Conservation (phyloP, 2,113 vertebrate genomes). For the Brevimyrus niger region DNA sequence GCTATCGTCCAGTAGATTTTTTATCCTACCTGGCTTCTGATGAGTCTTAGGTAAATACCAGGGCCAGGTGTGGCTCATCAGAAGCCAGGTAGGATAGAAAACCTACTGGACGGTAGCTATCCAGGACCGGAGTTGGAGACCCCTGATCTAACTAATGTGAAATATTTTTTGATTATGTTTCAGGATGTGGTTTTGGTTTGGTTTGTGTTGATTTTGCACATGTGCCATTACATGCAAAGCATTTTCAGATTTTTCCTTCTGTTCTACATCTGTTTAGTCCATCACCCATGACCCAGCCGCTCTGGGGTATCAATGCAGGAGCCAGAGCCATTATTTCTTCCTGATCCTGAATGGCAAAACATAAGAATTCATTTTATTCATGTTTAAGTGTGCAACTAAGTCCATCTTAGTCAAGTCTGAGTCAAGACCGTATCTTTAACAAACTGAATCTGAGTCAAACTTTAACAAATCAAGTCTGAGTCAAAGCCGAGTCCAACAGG, state of each 20-base stretch:
- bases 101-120: too few species aligned
- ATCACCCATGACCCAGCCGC: not conserved
- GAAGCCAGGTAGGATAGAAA: too few species aligned
- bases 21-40: too few species aligned
- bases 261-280: not conserved
- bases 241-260: not conserved
- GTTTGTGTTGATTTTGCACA: not conserved
- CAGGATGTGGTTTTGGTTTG: not conserved
- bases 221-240: not conserved
- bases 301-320: not conserved
- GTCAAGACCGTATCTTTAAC: too few species aligned
- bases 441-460: too few species aligned
- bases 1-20: too few species aligned
- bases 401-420: not conserved
- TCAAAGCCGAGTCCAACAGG: too few species aligned
- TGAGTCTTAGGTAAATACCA: too few species aligned
- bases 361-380: not conserved
- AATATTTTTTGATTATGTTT: not conserved
- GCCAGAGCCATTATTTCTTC: not conserved
- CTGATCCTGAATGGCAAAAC: not conserved
- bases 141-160: too few species aligned
- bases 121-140: too few species aligned
- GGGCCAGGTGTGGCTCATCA: too few species aligned
- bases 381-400: not conserved
- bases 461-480: too few species aligned